Percentiles rank a stretch among this genome's conserved stretches.
Conservation (phyloP, 2,888 invertebrate genomes). For the Hirtodrosophila cameraria region DNA sequence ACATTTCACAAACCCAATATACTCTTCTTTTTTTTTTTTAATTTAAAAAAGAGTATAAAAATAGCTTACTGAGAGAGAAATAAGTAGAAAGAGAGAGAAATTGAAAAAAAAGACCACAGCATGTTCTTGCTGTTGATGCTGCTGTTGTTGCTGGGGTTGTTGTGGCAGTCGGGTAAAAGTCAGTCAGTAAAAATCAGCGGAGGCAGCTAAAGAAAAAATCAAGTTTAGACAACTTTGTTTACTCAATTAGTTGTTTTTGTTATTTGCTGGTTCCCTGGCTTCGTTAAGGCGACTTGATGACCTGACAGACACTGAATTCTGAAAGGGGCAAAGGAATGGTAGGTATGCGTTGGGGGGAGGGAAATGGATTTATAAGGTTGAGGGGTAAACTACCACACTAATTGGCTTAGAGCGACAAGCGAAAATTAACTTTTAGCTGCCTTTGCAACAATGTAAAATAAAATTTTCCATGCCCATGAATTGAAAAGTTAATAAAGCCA, state of each 20-base stretch:
- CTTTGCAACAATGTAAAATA: conserved; percentile 68
- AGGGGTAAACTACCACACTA: conserved; percentile 59
- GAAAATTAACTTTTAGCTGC: conserved; percentile 75
- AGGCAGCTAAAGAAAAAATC: conserved; percentile 47
- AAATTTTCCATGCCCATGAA: conserved; percentile 64
- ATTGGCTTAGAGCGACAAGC: conserved; percentile 79
- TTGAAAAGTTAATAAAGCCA: conserved; percentile 68
- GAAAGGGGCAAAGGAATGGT: conserved; percentile 12
- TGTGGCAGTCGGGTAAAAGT: conserved; percentile 11
- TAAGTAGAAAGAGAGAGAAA: neutral
- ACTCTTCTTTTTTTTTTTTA: too few relatives aligned
- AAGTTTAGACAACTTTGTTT: conserved; percentile 69
- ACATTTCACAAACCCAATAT: too few relatives aligned
- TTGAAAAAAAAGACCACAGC: too few relatives aligned
- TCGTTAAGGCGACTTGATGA: conserved; percentile 58
- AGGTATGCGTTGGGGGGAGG: neutral
- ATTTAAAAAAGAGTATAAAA: too few relatives aligned
- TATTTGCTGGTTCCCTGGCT: conserved; percentile 71
- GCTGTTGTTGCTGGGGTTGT: conserved; percentile 9
- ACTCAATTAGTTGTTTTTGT: conserved; percentile 75
- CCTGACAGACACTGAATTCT: conserved; percentile 17
- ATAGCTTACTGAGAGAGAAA: conserved; percentile 47
- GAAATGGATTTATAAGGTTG: too few relatives aligned
- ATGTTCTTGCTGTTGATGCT: too few relatives aligned
- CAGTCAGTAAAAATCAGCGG: conserved; percentile 30